Conservation (phyloP, 2,888 invertebrate species). For the Chesias legatella region DNA sequence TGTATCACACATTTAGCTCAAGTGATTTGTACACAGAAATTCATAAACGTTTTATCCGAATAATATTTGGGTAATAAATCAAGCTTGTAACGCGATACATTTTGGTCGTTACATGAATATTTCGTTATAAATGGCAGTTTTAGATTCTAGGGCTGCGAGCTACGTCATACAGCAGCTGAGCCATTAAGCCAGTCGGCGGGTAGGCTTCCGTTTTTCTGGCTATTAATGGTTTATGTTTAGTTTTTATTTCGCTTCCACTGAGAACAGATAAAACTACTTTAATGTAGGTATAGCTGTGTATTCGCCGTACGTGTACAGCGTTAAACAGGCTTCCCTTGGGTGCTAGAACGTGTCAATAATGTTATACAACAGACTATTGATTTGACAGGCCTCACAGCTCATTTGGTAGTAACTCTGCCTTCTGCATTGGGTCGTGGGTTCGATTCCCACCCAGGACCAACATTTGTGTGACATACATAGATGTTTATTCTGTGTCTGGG, state of each 20-base stretch:
- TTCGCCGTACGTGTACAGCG: too few relatives aligned
- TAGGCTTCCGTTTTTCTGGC: slow-evolving; percentile 26
- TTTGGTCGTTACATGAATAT: slow-evolving; percentile 25
- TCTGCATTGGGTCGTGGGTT: too few relatives aligned
- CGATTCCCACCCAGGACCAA: too few relatives aligned
- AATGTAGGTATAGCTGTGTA: too few relatives aligned
- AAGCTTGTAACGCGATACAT: slow-evolving; percentile 26
- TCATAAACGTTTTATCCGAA: slow-evolving; percentile 20
- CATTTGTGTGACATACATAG: too few relatives aligned
- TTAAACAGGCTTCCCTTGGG: not conserved
- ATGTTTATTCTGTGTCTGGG: too few relatives aligned
- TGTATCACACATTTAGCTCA: slow-evolving; percentile 31
- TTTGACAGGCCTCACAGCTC: too few relatives aligned
- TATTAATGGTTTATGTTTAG: slow-evolving; percentile 23
- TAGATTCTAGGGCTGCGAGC: slow-evolving; percentile 1
- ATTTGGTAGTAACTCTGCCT: too few relatives aligned
- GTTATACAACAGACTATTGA: too few relatives aligned
- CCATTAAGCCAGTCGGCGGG: slow-evolving; percentile 26
- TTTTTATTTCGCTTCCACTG: slow-evolving; percentile 12
- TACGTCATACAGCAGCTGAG: slow-evolving; percentile 22
- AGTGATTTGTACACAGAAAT: slow-evolving; percentile 32
- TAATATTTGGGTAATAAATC: slow-evolving; percentile 29
- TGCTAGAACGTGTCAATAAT: not conserved
- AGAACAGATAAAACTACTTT: not conserved
- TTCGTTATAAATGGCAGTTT: slow-evolving; percentile 27